These are phyloP conservation scores for Ianthella basta DNA, from an alignment of 37 sponge, comb jelly and placozoan genomes.

Conservation along the genomic window DNA sequence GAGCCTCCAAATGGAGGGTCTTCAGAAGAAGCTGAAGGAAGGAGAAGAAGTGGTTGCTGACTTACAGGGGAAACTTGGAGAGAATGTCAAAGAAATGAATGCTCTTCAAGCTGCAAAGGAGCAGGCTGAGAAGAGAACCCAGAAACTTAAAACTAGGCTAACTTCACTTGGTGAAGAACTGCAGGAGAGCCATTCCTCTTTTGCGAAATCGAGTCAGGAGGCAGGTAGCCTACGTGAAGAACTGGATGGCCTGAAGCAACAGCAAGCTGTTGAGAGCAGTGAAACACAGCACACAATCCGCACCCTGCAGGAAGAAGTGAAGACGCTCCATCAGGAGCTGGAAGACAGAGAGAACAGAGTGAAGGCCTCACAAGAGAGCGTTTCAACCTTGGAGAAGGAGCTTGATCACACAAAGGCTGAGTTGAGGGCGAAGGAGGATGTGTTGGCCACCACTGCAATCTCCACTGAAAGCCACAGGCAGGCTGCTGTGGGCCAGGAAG, in stretches of 20 bases:
- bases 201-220: background rate
- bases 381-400: background rate
- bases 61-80: constrained; percentile 9
- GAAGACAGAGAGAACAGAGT: background rate
- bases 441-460: background rate
- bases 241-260: background rate
- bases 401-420: background rate
- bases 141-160: background rate
- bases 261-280: background rate
- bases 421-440: background rate
- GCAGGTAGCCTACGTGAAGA: background rate
- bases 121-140: background rate
- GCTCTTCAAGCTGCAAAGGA: background rate
- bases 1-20: constrained; percentile 28
- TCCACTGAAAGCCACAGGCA: no score
- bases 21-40: constrained; percentile 41
- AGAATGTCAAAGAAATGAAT: background rate
- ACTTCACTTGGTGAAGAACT: background rate
- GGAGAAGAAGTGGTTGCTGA: background rate
- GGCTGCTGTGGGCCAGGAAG: no score
- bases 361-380: background rate
- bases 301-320: constrained; percentile 18
- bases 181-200: background rate
- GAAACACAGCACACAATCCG: background rate
- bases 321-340: background rate